Percentiles rank a stretch among this genome's conserved stretches.
phyloP scores from a whole-genome alignment of 2,888 invertebrate species.

The Drosophila stalkeri region DNA sequence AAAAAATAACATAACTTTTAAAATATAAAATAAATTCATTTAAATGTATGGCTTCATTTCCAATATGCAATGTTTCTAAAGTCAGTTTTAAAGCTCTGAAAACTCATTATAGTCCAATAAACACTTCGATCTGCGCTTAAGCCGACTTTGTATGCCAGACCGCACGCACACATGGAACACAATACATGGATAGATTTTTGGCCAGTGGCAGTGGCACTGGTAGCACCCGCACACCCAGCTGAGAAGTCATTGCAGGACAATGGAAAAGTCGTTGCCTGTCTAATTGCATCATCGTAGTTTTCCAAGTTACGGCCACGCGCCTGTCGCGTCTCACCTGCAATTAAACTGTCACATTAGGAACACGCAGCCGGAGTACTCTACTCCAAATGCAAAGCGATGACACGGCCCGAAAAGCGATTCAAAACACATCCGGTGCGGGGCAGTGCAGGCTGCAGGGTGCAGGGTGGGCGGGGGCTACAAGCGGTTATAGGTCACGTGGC shows the following conservation, averaged over 20 bases:
- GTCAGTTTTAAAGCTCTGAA: conserved; percentile 16
- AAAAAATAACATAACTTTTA: too few species aligned
- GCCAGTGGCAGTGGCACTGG: conserved; percentile 10
- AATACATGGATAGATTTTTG: conserved; percentile 5
- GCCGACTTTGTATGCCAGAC: conserved; percentile 48
- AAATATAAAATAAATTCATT: too few species aligned
- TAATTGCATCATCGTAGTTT: conserved; percentile 73
- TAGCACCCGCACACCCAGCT: conserved; percentile 29
- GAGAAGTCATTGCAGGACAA: conserved; percentile 77
- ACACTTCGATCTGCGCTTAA: conserved; percentile 20
- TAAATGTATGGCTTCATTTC: too few species aligned
- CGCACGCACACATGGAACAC: conserved; percentile 46
- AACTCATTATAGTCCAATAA: conserved; percentile 49
- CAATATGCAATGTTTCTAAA: neutral
- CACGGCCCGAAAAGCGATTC: conserved; percentile 75
- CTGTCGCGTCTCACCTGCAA: conserved; percentile 82
- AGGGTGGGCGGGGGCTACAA: neutral
- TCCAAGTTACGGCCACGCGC: conserved; percentile 58
- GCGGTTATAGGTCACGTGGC: conserved; percentile 63
- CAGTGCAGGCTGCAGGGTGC: neutral
- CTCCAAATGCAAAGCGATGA: conserved; percentile 69
- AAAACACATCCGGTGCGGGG: conserved; percentile 43
- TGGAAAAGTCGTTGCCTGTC: conserved; percentile 73
- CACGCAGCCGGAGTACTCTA: conserved; percentile 47
- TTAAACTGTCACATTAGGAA: conserved; percentile 83